phyloP scores from a whole-genome alignment of 2,113 vertebrate genomes.

The Chiloscyllium plagiosum region DNA sequence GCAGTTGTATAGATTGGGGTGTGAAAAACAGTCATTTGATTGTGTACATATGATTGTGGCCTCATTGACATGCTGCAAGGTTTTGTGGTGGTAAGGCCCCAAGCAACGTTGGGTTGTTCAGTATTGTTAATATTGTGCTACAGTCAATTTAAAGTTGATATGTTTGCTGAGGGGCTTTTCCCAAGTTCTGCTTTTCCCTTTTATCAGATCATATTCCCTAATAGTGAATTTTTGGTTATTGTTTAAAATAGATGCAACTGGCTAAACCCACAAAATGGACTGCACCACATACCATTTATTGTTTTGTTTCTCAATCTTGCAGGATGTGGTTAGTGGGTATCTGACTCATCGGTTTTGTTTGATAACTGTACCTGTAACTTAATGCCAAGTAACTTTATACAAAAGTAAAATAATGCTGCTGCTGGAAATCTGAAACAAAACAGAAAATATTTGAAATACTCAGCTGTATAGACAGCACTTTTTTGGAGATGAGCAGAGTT shows the following conservation, averaged over 20 bases:
- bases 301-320: not conserved
- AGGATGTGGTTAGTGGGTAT: not conserved
- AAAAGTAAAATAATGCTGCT: not conserved
- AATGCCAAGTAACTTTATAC: not conserved
- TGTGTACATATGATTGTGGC: not conserved
- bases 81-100: not conserved
- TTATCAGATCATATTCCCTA: not conserved
- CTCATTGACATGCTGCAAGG: not conserved
- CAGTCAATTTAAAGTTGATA: not conserved
- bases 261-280: not conserved
- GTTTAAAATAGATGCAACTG: not conserved
- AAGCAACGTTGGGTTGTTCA: not conserved
- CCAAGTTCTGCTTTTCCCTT: not conserved
- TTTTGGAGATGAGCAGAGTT: not conserved
- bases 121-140: not conserved
- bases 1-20: not conserved
- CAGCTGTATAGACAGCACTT: not conserved
- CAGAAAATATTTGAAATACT: not conserved
- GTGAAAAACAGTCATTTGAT: not conserved
- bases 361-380: not conserved
- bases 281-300: not conserved
- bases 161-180: not conserved
- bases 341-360: not conserved
- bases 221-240: not conserved
- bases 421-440: not conserved